Percentiles rank a stretch among this genome's conserved stretches.
phyloP scores from a whole-genome alignment of 2,113 vertebrate species.

The Oophaga pumilio region DNA sequence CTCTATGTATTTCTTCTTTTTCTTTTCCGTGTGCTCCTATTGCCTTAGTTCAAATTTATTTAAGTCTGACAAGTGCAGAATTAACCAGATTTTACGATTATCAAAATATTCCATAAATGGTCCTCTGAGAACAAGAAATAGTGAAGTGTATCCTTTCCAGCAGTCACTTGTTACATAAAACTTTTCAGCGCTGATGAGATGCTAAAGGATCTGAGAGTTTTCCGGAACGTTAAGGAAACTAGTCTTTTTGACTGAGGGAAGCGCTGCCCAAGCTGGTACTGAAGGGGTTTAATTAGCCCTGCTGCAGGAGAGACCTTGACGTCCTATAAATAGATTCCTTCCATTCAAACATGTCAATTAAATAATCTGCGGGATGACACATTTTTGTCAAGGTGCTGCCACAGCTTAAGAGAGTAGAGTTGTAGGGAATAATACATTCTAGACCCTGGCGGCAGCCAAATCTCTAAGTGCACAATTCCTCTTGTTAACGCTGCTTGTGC shows the following conservation, averaged over 20 bases:
- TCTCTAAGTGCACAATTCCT: conserved; percentile 52
- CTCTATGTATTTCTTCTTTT: no score
- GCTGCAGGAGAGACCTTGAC: conserved; percentile 13
- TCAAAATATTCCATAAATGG: not conserved
- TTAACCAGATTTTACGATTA: not conserved
- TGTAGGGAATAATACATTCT: conserved; percentile 28
- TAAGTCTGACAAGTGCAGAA: no score
- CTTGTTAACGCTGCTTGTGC: conserved; percentile 61
- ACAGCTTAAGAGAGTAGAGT: conserved; percentile 27
- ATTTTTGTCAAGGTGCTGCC: conserved; percentile 52
- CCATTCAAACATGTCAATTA: conserved; percentile 28
- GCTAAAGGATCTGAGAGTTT: not conserved
- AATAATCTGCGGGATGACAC: conserved; percentile 48
- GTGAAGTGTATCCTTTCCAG: not conserved
- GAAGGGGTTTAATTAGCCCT: conserved; percentile 33
- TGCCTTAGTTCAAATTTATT: no score
- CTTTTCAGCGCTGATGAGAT: not conserved
- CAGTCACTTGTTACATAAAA: conserved; percentile 15
- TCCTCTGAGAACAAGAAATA: not conserved
- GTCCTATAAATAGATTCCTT: conserved; percentile 39
- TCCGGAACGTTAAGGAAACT: not conserved
- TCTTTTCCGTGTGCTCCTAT: no score
- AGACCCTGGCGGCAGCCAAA: conserved; percentile 26
- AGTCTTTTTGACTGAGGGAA: not conserved
- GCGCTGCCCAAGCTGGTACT: not conserved